phyloP scores from a whole-genome alignment of 2,113 vertebrate species.

The Zapus hudsonius region DNA sequence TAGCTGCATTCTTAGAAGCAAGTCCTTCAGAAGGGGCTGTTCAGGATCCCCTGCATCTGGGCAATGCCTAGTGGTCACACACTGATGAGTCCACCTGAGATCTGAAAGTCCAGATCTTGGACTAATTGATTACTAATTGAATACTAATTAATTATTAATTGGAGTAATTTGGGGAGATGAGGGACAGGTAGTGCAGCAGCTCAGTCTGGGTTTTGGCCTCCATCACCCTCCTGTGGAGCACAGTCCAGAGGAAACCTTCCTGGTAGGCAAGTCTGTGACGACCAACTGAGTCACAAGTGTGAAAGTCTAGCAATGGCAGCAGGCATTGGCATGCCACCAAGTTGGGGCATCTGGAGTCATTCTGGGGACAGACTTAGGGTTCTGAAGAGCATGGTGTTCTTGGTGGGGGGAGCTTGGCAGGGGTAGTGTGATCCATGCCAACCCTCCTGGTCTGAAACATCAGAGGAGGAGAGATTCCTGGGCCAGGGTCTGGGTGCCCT shows the following conservation, averaged over 20 bases:
- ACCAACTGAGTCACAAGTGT: fast-evolving
- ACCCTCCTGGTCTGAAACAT: not conserved
- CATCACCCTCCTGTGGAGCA: fast-evolving
- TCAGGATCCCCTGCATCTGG: fast-evolving
- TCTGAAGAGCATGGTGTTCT: not conserved
- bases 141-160: no score
- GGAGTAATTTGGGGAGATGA: not conserved
- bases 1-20: fast-evolving
- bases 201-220: not conserved
- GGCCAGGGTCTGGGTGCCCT: not conserved
- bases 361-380: not conserved
- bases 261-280: not conserved
- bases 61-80: not conserved
- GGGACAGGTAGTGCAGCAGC: fast-evolving
- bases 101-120: fast-evolving
- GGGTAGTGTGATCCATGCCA: fast-evolving
- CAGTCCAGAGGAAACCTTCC: fast-evolving
- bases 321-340: fast-evolving
- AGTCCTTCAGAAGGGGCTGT: not conserved
- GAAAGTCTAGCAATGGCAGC: fast-evolving
- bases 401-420: not conserved
- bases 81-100: not conserved
- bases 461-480: fast-evolving
- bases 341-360: fast-evolving
- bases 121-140: no score